Evolutionary conservation across 1,140 invertebrate genomes (phyloP), one percentile per base, ranked within the genome.

Genomic region (Ridgeia piscesae): DNA sequence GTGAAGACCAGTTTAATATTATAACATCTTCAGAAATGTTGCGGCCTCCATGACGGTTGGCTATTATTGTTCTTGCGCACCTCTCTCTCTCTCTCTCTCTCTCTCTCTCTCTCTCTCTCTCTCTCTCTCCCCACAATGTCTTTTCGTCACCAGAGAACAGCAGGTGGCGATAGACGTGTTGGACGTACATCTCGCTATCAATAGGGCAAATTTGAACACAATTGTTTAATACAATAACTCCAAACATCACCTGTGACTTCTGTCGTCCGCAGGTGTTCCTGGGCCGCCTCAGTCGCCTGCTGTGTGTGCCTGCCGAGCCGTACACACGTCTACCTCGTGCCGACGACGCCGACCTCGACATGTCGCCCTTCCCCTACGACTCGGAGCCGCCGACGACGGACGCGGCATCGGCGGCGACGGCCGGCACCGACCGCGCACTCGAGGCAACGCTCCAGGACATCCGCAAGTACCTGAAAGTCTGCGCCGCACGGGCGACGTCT

Each of bases 231-330:
- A 42, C 42, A 42, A 11, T 42, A 4, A 6, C 42, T 42, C 42
- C 27, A 31, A 77, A 17, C 27, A 77, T 31, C 2, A 21, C 11
- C 14, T 77, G 17, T 77, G 11, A 77, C n/a, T n/a, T 77, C 2
- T 17, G 27, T 77, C 58, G 58, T 77, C 58, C 2, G 27, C 89
- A 90, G 89, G 35, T 90, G 11, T 90, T 90, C 31, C 33, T 90
- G 35, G 35, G 33, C 17, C 33, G 35, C 17, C 89, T 90, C 89
- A 90, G 89, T 27, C 33, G 35, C 33, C 34, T 90, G 89, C 11
- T 90, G 34, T 90, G 89, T 27, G 35, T 90, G 35, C 34, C 89
- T 4, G 89, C 89, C 35, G 89, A 90, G 89, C 89, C 89, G 8
- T 90, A 90, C 89, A 90, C 89, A 4, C 34, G 34, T 31, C 34